Base-by-base conservation (phyloP, 2,797 vertebrate species). In the Manis javanica region DNA sequence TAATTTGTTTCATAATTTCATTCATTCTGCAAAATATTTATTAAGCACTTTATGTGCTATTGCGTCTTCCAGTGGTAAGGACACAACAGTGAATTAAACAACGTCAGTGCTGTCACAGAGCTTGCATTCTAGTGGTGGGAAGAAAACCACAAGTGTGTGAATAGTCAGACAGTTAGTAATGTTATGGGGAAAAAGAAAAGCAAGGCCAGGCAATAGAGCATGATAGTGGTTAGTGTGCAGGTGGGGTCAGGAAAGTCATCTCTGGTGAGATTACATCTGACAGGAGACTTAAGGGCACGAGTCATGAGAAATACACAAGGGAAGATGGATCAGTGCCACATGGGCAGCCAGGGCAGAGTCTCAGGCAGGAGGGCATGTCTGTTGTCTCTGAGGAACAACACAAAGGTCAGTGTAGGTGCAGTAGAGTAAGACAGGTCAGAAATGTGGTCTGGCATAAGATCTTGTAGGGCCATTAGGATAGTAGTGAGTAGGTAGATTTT, bases 1-100 rank as follows among this genome's bases (percentile, higher is more conserved):
- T 82, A 66, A 49, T 46, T 85, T 74, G 34, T 79, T 49, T 68
- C 13, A 92, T 63, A 68, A 74, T 81, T 82, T 93, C 29, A 93
- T 81, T 85, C 39, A 59, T 61, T 91, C 16, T 64, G 5, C 15
- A 75, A 87, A 29, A 46, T 85, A 66, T 15, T 78, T 87, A 49
- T 78, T 66, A 23, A 92, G 55, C 10, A 61, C 63, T 89, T 34
- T 88, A 46, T 77, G 63, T 93, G 74, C 7, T 63, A 42, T 84
- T 87, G 24, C 21, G 69, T 88, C 59, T 59, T 46, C 46, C 46
- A 46, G 31, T 39, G 21, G 15, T 77, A 49, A 87, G 59, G 19
- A 55, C 79, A n/a, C 19, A 77, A 12, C 34, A 88, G 18, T 72
- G 9, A 68, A 8, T 64, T 46, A 81, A 87, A 42, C 19, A n/a